These are phyloP conservation scores for Myxocyprinus asiaticus DNA, from an alignment of 2,113 vertebrate genomes.

Conservation along the genomic window DNA sequence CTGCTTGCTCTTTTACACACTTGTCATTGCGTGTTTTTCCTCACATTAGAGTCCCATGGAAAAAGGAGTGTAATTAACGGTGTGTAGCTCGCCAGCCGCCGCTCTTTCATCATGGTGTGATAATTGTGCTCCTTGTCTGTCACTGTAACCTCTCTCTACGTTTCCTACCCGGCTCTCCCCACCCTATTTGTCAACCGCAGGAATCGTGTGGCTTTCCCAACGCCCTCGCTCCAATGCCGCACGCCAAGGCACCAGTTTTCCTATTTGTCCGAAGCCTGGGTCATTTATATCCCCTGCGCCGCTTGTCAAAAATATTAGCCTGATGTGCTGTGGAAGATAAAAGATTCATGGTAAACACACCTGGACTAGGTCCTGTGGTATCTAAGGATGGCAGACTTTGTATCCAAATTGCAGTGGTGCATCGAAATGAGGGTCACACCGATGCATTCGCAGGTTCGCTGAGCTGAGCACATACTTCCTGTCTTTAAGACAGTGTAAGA, in stretches of 20 bases:
- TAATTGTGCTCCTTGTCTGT: constrained; percentile 99
- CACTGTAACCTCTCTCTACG: constrained; percentile 88
- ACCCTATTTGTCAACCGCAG: constrained; percentile 90
- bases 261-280: constrained; percentile 81
- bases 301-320: constrained; percentile 83
- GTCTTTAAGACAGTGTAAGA: constrained; percentile 4
- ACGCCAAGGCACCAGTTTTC: constrained; percentile 69
- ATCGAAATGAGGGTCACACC: constrained; percentile 32
- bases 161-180: constrained; percentile 76
- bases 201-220: constrained; percentile 59
- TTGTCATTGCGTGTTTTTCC: constrained; percentile 99
- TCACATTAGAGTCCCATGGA: constrained; percentile 98
- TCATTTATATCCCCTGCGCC: constrained; percentile 84
- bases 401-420: constrained; percentile 26
- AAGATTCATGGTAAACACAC: constrained; percentile 72
- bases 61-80: constrained; percentile 99
- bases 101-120: constrained; percentile 99
- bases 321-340: constrained; percentile 73
- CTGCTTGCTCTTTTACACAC: constrained; percentile 99
- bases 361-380: constrained; percentile 50
- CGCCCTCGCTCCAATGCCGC: constrained; percentile 55
- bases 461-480: constrained; percentile 29
- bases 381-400: constrained; percentile 42
- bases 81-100: constrained; percentile 80
- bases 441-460: constrained; percentile 19